Evolutionary conservation across 2,113 vertebrate species (phyloP), one percentile per base, ranked within the genome.

Genomic region (Camarhynchus parvulus): DNA sequence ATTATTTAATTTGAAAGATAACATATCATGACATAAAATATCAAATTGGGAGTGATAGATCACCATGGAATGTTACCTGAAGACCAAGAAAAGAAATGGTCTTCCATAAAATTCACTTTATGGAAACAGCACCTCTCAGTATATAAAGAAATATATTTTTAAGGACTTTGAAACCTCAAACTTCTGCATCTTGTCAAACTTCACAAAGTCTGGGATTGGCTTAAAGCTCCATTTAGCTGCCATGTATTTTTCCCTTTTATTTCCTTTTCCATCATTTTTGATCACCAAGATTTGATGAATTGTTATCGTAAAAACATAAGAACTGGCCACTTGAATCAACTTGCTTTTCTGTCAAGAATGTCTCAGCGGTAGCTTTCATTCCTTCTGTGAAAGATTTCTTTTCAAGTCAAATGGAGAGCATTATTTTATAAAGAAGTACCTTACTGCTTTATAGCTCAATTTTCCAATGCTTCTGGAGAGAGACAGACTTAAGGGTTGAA

Each of bases 311-410:
- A 89, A 97, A 95, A 72, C 79, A 72, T 90, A 93, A 92, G 75
- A 94, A 92, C 78, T 78, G 85, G 87, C 93, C 76, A 94, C 94
- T 96, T 95, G 90, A 97, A 96, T 94, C 90, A 88, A 68, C 90
- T 90, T 86, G 52, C 83, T 92, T 94, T 96, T 95, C 85, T 92
- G 61, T 93, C 88, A 95, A 95, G 90, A 96, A 72, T 78, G 69
- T 94, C 95, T 93, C 95, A 96, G 96, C 83, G 47, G 95, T 95
- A 95, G 85, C 76, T 96, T 96, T 95, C 92, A 72, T 86, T 95
- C 46, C 69, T 93, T 76, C 91, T 94, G 83, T 96, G 83, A 94
- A 86, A 86, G 67, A 78, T 92, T 97, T 95, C 95, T 96, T 92
- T 92, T 94, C 88, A 81, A 96, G 56, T 93, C 64, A 83, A 87